These are phyloP conservation scores for Nestor notabilis DNA, from an alignment of 2,113 vertebrate genomes.

Conservation along the genomic window DNA sequence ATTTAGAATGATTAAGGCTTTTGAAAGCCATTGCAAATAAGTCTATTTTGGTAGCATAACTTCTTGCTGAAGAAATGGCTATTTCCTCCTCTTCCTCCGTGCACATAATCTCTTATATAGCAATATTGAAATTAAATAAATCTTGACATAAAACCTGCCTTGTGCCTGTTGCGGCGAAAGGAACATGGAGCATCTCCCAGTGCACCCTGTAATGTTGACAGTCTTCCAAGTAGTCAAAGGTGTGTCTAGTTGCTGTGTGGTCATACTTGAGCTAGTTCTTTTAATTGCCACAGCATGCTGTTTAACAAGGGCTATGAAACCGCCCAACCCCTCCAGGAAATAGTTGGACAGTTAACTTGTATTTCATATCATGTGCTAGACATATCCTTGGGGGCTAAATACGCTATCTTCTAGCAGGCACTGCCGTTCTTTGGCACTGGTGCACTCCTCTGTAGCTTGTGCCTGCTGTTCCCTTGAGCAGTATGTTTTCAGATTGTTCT, in stretches of 20 bases:
- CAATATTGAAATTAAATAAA: not conserved
- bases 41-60: not conserved
- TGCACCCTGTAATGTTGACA: not conserved
- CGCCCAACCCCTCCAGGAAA: not conserved
- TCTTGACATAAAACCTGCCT: not conserved
- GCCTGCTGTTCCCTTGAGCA: not conserved
- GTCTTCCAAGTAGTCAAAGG: not conserved
- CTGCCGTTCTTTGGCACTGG: not conserved
- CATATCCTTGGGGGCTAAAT: not conserved
- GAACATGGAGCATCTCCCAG: not conserved
- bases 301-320: not conserved
- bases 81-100: not conserved
- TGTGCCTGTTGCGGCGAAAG: not conserved
- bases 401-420: fast-evolving
- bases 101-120: not conserved
- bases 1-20: not conserved
- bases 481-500: not conserved
- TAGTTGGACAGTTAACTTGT: not conserved
- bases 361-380: fast-evolving
- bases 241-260: not conserved
- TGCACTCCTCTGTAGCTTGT: not conserved
- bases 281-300: not conserved
- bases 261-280: not conserved
- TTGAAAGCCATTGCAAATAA: not conserved
- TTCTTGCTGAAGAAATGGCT: not conserved